Base-by-base conservation (phyloP, 2,888 invertebrate species). In the Heliconius ismenius region DNA sequence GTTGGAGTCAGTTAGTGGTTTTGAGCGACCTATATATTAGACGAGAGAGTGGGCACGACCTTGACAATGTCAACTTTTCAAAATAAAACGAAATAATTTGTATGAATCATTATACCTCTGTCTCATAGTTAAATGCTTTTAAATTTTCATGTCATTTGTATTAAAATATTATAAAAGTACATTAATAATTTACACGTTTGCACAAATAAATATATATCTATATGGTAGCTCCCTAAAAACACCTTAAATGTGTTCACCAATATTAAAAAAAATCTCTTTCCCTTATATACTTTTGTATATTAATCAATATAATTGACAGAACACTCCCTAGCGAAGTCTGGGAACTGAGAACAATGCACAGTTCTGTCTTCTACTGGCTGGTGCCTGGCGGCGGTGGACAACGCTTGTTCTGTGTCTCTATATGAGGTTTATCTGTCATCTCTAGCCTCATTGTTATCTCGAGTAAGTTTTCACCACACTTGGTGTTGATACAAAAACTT, bases 251-350 rank as follows among this genome's bases (percentile, higher is more conserved):
- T 0, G 7, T 18, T 49, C 49, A 49, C 18, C 49, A 49, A 49
- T 7, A 49, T 18, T 18, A 7, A 49, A 49, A 2, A n/a, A 49
- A 21, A 7, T 49, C 18, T 54, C 24, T 24, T 60, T 24, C 3
- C 2, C 24, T 60, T 60, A n/a, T 58, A n/a, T 10, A n/a, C n/a
- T 60, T n/a, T 60, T 24, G 11, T 60, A 62, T n/a, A 10, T 62
- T 26, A 49, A 28, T n/a, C 11, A 70, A 11, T 58, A n/a, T 70
- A 70, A 32, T 70, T 70, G 70, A n/a, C 70, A 32, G 18, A n/a
- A 32, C 13, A 13, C 32, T 18, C 54, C 28, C 21, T 9, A 21
- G 36, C n/a, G 2, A 28, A 15, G 65, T 39, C 43, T 4, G 28
- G n/a, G 21, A 18, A 18, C 11, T 28, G 28, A 28, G 28, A 24